Evolutionary conservation across 2,113 vertebrate genomes (phyloP), one percentile per base, ranked within the genome.

Genomic region (Atractosteus spatula): DNA sequence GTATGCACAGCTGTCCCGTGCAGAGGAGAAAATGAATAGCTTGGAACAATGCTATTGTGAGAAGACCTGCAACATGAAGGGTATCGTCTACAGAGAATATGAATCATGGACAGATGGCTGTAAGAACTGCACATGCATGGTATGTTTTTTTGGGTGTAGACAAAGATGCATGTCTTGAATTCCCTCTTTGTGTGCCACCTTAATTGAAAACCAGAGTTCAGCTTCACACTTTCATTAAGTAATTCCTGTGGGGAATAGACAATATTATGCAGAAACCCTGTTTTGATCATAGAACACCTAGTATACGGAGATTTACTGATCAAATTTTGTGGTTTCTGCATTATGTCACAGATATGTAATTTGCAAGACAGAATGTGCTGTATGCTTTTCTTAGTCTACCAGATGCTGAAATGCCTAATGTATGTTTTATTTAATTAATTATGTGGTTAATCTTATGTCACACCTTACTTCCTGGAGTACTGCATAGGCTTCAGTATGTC

Each of bases 31-130:
- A 85, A 98, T 99, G 96, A 96, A 95, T 85, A 95, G 94, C 67
- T 79, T 99, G 91, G 96, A 99, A 81, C 95, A 96, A 78, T 99
- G 97, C 90, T 98, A 97, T 84, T 99, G 97, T 91, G 97, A 99
- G 87, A 92, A 95, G 85, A 98, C 95, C 62, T 99, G 97, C 90
- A 97, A 88, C 66, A 83, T 92, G 89, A 99, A 98, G 86, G 96
- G 94, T 74, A 88, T 71, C 70, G 92, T 94, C 84, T 99, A 98
- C 93, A 92, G 97, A 82, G 97, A 98, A 82, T 93, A 95, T 65
- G 95, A 98, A 79, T 92, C 92, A 73, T 99, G 96, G 97, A 95
- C 92, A 77, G 97, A 98, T 71, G 97, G 96, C 89, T 99, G 97
- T 87, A 98, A 91, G 91, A 98, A 98, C 90, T 99, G 97, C 94